phyloP scores from a whole-genome alignment of 2,113 vertebrate genomes.

The Apaloderma vittatum region DNA sequence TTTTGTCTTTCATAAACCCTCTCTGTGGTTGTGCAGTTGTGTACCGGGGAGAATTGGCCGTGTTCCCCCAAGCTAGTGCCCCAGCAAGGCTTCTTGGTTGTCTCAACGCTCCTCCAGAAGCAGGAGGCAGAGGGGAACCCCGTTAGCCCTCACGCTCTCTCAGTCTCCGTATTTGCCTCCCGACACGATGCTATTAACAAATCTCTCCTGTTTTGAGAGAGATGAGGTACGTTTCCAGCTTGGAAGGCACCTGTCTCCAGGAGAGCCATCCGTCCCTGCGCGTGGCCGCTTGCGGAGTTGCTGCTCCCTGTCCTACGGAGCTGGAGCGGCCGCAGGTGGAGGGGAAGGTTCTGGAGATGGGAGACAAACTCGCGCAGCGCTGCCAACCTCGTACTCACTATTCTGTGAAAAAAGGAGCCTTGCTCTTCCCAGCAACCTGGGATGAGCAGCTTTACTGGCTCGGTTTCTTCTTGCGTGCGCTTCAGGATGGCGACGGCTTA shows the following conservation, averaged over 20 bases:
- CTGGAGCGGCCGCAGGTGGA: not conserved
- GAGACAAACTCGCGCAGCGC: not conserved
- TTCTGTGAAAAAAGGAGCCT: not conserved
- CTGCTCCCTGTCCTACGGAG: not conserved
- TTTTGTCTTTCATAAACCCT: not conserved
- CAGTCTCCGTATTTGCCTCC: not conserved
- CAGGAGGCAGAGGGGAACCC: not conserved
- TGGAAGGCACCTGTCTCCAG: not conserved
- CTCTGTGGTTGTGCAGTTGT: fast-evolving
- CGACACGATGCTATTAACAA: not conserved
- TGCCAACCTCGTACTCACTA: not conserved
- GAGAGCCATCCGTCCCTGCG: fast-evolving
- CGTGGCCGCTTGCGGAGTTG: not conserved
- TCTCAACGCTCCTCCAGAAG: fast-evolving
- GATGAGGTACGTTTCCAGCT: not conserved
- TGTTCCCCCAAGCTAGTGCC: fast-evolving
- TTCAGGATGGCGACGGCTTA: fast-evolving
- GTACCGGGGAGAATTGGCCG: fast-evolving
- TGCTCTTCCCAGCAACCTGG: not conserved
- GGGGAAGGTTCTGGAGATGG: not conserved
- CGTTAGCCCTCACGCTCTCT: fast-evolving
- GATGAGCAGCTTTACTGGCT: not conserved
- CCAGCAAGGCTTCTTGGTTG: not conserved
- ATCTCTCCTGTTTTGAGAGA: not conserved
- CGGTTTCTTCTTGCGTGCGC: fast-evolving